Percentiles rank a stretch among this genome's conserved stretches.
Conservation (phyloP, 2,113 vertebrate genomes). For the Tyrannus savana region DNA sequence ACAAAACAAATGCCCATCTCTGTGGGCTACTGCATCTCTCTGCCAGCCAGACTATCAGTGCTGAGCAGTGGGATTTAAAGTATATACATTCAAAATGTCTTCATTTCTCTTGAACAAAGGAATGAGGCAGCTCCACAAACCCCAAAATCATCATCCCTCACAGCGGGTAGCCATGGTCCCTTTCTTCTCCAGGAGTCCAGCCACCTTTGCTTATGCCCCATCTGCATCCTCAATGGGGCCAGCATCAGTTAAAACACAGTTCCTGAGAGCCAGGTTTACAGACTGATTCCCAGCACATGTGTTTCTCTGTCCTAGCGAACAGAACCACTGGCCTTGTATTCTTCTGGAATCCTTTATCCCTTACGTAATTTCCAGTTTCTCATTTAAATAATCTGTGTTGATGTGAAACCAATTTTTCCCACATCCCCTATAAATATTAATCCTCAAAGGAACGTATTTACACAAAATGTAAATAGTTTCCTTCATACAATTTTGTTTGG, state of each 20-base stretch:
- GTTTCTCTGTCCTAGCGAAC: not conserved
- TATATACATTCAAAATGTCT: not conserved
- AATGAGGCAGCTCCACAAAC: not conserved
- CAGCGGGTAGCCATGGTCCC: not conserved
- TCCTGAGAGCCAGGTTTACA: not conserved
- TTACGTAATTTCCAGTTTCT: not conserved
- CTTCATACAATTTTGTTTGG: not conserved
- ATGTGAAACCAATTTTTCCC: not conserved
- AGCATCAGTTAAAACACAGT: not conserved
- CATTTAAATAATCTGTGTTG: not conserved
- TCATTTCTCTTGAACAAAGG: not conserved
- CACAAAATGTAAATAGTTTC: not conserved
- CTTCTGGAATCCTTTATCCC: not conserved
- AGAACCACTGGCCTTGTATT: not conserved
- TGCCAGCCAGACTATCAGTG: not conserved
- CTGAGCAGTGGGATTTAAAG: not conserved
- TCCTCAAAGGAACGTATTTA: not conserved
- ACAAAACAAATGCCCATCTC: not conserved
- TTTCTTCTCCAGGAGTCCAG: not conserved
- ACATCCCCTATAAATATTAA: not conserved
- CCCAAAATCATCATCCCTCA: fast-evolving
- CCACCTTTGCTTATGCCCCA: not conserved
- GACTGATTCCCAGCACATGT: not conserved
- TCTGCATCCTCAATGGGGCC: not conserved
- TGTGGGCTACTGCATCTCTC: not conserved